Evolutionary conservation across 2,797 vertebrate genomes (phyloP).

Genomic region (Gallinago stenura): DNA sequence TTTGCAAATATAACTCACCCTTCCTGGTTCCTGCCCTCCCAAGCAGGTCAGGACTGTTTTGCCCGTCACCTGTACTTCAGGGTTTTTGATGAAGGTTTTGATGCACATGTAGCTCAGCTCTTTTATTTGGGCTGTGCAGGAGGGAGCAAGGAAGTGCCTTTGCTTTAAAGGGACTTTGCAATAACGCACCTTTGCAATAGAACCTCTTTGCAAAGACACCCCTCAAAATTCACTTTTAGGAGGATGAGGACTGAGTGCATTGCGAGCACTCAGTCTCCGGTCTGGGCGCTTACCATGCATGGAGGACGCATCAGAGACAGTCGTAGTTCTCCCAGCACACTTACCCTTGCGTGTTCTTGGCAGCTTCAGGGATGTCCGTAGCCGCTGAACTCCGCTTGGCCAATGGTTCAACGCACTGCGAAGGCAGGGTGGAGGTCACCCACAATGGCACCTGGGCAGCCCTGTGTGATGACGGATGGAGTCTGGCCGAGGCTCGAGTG

Average conservation of each 20-base stretch:
- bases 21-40: not conserved
- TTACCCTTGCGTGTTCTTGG: accelerated
- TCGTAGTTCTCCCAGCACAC: accelerated
- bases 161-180: not conserved
- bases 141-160: not conserved
- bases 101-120: not conserved
- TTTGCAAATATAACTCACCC: not conserved
- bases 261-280: accelerated
- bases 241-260: not conserved
- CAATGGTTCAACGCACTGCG: not conserved
- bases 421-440: constrained; percentile 33
- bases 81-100: not conserved
- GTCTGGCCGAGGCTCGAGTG: not conserved
- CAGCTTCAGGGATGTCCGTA: not conserved
- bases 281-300: accelerated
- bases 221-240: not conserved
- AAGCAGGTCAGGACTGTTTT: not conserved
- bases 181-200: not conserved
- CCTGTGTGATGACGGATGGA: constrained; percentile 42
- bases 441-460: constrained; percentile 25
- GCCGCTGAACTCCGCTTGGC: not conserved
- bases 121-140: not conserved
- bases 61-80: accelerated
- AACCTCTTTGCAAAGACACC: not conserved
- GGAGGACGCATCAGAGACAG: not conserved